Base-by-base conservation (phyloP, 1,140 invertebrate species). In the Solenopsis fugax region DNA sequence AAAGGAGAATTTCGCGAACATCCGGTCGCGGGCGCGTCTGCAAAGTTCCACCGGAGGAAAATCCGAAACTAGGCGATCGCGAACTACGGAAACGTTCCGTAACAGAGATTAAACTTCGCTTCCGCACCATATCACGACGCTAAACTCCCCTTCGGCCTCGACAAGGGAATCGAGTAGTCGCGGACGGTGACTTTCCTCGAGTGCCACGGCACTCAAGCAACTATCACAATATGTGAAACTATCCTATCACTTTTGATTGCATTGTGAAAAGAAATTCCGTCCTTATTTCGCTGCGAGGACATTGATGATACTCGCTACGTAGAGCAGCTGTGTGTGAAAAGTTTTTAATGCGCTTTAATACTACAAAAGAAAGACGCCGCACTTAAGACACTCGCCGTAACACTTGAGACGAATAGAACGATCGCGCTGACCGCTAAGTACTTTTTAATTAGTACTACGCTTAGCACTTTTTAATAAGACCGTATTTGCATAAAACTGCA, bases 31-130 rank as follows among this genome's bases (percentile, higher is more conserved):
- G 34, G 41, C 67, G 50, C 73, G 45, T 34, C 24, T 24, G 5
- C 64, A 2, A 73, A 82, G 54, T 73, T 82, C 6, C 67, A 6
- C 41, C 13, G 18, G 12, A 29, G 60, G 18, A 84, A 84, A 73
- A 75, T 84, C 18, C 24, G 18, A 48, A 72, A 82, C 67, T 73
- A 9, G 52, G 18, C 29, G 41, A 75, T 84, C 13, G 41, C 54
- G 13, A 75, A 84, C 41, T 21, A 13, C 48, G 21, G 65, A 71
- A 69, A 71, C 16, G 37, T 58, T 82, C 18, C 52, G 12, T 21
- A 45, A 24, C 24, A 29, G 67, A 84, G 54, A 84, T 84, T 84
- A 75, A 62, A 84, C 54, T 84, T 82, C 7, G 24, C 67, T 73
- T 73, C 67, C 67, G 80, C 18, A 4, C 10, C 77, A 34, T 48